These are phyloP conservation scores for Tadarida brasiliensis DNA, from an alignment of 2,797 vertebrate genomes.

Conservation along the genomic window DNA sequence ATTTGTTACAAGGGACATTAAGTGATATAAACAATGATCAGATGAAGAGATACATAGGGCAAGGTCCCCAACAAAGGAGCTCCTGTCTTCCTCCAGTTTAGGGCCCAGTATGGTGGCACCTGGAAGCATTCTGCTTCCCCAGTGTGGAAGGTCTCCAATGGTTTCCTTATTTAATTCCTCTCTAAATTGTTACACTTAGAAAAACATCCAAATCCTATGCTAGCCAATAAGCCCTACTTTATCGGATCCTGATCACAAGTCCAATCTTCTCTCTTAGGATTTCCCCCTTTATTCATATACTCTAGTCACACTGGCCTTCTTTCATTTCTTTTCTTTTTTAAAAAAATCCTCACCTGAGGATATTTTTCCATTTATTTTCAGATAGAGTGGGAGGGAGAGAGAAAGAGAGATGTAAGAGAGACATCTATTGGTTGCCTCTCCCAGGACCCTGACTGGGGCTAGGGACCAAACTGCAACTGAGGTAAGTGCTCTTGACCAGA, in stretches of 20 bases:
- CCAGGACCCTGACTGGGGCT: too few relatives aligned
- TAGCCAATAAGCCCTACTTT: not conserved
- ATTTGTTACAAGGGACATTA: not conserved
- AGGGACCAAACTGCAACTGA: too few relatives aligned
- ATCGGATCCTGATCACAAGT: not conserved
- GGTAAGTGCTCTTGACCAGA: too few relatives aligned
- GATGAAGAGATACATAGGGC: not conserved
- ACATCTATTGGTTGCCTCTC: too few relatives aligned
- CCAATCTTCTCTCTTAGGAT: not conserved
- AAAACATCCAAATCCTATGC: not conserved
- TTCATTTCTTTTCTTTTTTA: not conserved
- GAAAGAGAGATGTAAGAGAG: too few relatives aligned
- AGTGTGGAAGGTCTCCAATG: not conserved
- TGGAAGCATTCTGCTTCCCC: not conserved
- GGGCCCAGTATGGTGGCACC: not conserved
- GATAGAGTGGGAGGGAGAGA: too few relatives aligned
- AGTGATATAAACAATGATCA: not conserved
- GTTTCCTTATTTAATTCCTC: not conserved
- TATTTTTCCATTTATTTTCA: too few relatives aligned
- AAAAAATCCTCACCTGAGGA: too few relatives aligned
- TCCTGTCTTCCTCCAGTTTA: not conserved
- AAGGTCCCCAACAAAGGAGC: not conserved
- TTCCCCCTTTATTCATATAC: not conserved
- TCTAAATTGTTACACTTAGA: conserved; percentile 29
- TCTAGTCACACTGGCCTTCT: not conserved